Evolutionary conservation across 1,140 invertebrate genomes (phyloP).

Genomic region (Cydia pomonella): DNA sequence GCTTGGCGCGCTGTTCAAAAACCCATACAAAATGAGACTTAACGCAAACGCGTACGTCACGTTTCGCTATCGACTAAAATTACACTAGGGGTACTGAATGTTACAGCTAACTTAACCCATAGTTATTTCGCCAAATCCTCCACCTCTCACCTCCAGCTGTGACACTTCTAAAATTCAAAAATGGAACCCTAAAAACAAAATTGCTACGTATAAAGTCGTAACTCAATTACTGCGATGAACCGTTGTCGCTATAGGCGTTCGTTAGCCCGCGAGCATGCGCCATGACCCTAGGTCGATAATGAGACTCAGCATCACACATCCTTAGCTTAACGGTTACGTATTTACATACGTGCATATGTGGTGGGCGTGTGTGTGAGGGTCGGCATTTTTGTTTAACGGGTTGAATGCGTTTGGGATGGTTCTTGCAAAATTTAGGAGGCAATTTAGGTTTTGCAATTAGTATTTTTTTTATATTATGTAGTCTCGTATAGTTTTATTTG

Average conservation of each 20-base stretch:
- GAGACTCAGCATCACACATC: conserved; percentile 77
- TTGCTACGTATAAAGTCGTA: conserved; percentile 79
- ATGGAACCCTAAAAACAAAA: conserved; percentile 58
- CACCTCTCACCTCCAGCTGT: neutral
- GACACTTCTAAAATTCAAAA: conserved; percentile 10
- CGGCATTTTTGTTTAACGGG: conserved; percentile 27
- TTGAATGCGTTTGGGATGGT: conserved; percentile 20
- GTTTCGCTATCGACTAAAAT: no score
- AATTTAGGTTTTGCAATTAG: neutral
- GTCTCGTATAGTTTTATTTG: no score
- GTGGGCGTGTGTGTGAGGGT: conserved; percentile 19
- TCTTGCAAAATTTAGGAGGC: neutral
- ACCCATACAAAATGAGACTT: no score
- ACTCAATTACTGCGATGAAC: conserved; percentile 79
- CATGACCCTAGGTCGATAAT: conserved; percentile 78
- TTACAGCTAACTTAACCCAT: no score
- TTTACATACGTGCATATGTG: conserved; percentile 79
- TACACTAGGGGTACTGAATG: no score
- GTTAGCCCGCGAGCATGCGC: conserved; percentile 78
- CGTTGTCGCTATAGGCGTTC: conserved; percentile 76
- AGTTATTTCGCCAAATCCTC: no score
- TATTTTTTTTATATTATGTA: neutral
- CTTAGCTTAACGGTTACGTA: conserved; percentile 76
- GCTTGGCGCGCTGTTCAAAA: no score
- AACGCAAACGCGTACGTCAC: no score